phyloP scores from a whole-genome alignment of 2,113 vertebrate species.

The Cynocephalus volans region DNA sequence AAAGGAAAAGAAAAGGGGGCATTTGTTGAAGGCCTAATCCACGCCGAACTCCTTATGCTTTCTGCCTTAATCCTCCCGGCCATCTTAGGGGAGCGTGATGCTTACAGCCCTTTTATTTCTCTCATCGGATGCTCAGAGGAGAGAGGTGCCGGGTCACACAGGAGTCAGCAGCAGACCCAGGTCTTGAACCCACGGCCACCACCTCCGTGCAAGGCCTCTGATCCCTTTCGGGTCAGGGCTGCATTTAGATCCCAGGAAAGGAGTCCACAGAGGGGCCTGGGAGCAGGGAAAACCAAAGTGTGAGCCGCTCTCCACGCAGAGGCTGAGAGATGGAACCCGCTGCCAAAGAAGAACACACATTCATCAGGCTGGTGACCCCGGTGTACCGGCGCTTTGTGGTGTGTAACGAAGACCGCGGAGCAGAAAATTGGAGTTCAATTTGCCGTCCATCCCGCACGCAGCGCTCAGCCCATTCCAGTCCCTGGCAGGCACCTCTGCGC shows the following conservation, averaged over 20 bases:
- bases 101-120: background rate
- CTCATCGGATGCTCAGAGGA: background rate
- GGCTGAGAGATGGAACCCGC: background rate
- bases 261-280: accelerated
- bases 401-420: slow-evolving; percentile 82
- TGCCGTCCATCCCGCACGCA: slow-evolving; percentile 70
- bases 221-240: background rate
- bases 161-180: accelerated
- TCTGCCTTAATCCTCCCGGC: background rate
- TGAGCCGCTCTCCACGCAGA: accelerated
- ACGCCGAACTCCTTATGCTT: accelerated
- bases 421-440: slow-evolving; percentile 87
- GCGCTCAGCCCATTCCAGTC: slow-evolving; percentile 73
- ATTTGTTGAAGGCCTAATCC: background rate
- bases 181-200: background rate
- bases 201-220: background rate
- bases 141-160: accelerated
- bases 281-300: background rate
- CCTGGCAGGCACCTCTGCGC: slow-evolving; percentile 73
- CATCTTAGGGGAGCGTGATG: accelerated
- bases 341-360: background rate
- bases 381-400: slow-evolving; percentile 71
- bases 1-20: background rate
- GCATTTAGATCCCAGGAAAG: background rate
- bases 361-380: slow-evolving; percentile 78